Evolutionary conservation across 2,797 vertebrate genomes (phyloP), one percentile per base, ranked within the genome.

Genomic region (Betta splendens): DNA sequence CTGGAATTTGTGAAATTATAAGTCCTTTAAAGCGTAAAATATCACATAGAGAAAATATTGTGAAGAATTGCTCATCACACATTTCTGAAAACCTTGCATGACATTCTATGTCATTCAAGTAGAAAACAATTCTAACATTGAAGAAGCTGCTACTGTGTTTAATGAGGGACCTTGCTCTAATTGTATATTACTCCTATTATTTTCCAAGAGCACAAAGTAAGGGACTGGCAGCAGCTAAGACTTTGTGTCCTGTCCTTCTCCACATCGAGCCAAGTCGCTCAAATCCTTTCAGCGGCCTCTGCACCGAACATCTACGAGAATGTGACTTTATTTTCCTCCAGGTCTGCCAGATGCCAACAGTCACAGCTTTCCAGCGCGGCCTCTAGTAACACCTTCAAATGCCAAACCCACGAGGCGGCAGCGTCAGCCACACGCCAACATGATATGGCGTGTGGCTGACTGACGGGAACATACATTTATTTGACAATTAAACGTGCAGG

Each of bases 401-500:
- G 72, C 59, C 79, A 81, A 70, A 66, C 55, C 72, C 67, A 65
- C 11, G 4, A 64, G 77, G 69, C 35, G 3, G 57, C 18, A 40
- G 36, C 0, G 15, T 47, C 76, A 68, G 75, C n/a, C 57, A 43
- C 53, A 45, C 54, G n/a, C n/a, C n/a, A n/a, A 20, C 49, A 56
- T 64, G 53, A 75, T 44, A 69, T 13, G 3, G 25, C 45, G 49
- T 60, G 40, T 22, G 9, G 36, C 28, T 84, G 82, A 74, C 43
- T 84, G 81, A 87, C 81, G 77, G 61, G 59, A 77, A 79, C 77
- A 77, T 71, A 52, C 46, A 83, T 85, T 83, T 72, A 62, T 85
- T 70, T 80, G 78, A 84, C 79, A 83, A 79, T 76, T 67, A 86
- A 84, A 81, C 72, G 40, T 51, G 65, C 65, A 60, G 46, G 70